These are phyloP conservation scores for Sylvilagus floridanus DNA, from an alignment of 2,797 vertebrate species.

Conservation along the genomic window DNA sequence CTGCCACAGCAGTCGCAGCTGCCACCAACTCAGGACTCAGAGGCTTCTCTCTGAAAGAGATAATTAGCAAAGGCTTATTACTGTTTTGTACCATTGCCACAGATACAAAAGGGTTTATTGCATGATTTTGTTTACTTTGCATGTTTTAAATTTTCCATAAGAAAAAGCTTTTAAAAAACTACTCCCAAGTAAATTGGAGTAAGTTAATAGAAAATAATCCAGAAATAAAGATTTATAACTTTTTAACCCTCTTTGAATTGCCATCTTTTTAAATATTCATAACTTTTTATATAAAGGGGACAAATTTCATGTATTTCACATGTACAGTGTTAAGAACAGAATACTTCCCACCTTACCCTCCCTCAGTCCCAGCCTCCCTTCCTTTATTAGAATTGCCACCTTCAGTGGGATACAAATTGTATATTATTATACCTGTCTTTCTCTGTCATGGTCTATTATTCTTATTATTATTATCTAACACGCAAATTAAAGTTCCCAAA, in stretches of 20 bases:
- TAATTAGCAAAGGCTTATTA: neutral
- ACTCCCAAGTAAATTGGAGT: neutral
- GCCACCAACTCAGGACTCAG: constrained; percentile 90
- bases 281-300: too few relatives aligned
- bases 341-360: too few relatives aligned
- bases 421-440: neutral
- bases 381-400: neutral
- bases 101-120: neutral
- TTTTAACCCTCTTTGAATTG: neutral
- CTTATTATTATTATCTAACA: neutral
- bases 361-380: too few relatives aligned
- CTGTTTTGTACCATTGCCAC: too few relatives aligned
- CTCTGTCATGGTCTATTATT: neutral
- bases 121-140: neutral
- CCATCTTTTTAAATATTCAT: too few relatives aligned
- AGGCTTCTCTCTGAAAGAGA: constrained; percentile 82
- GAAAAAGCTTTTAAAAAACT: neutral
- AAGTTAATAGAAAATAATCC: neutral
- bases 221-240: neutral
- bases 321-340: too few relatives aligned
- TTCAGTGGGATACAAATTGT: neutral
- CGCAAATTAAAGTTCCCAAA: neutral
- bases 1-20: constrained; percentile 93
- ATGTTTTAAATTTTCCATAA: neutral
- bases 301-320: too few relatives aligned